Percentiles rank a stretch among this genome's conserved stretches.
Evolutionary conservation across 2,113 vertebrate species (phyloP).

Genomic region (Ageneiosus marmoratus): DNA sequence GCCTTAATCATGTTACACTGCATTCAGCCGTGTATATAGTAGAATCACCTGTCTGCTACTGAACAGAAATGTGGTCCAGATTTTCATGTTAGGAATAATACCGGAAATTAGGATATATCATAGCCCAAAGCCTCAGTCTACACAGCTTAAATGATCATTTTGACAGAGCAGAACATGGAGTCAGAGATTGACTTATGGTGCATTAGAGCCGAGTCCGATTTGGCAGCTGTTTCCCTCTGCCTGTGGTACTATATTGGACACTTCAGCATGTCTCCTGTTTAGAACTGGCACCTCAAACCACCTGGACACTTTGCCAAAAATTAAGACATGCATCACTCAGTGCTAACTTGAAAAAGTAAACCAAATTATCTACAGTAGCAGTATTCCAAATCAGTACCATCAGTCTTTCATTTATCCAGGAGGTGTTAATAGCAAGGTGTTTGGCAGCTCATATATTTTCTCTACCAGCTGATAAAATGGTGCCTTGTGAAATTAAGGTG

Average conservation of each 20-base stretch:
- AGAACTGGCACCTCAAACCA: conserved; percentile 42
- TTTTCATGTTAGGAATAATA: conserved; percentile 71
- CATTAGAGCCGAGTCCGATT: conserved; percentile 61
- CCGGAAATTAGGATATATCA: conserved; percentile 17
- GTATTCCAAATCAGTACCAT: conserved; percentile 36
- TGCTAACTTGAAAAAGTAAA: conserved; percentile 44
- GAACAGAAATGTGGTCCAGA: conserved; percentile 81
- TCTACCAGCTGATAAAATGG: conserved; percentile 61
- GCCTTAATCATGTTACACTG: conserved; percentile 74
- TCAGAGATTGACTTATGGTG: conserved; percentile 46
- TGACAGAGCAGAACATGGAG: conserved; percentile 28
- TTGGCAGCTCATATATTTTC: conserved; percentile 54
- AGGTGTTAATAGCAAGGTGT: conserved; percentile 48
- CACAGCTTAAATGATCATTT: conserved; percentile 32
- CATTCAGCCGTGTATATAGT: conserved; percentile 91
- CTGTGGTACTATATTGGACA: conserved; percentile 52
- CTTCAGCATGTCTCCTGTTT: conserved; percentile 47
- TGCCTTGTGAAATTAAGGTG: conserved; percentile 62
- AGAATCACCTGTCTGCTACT: conserved; percentile 76
- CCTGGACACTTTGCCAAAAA: conserved; percentile 70
- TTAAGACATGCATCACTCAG: conserved; percentile 55
- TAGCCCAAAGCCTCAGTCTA: conserved; percentile 16
- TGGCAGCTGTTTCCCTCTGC: conserved; percentile 64
- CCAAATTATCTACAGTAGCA: conserved; percentile 49
- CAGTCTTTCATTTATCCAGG: conserved; percentile 15